These are phyloP conservation scores for Phenganax subtilis DNA, from an alignment of 92 coral and sea anemone species.

Conservation along the genomic window DNA sequence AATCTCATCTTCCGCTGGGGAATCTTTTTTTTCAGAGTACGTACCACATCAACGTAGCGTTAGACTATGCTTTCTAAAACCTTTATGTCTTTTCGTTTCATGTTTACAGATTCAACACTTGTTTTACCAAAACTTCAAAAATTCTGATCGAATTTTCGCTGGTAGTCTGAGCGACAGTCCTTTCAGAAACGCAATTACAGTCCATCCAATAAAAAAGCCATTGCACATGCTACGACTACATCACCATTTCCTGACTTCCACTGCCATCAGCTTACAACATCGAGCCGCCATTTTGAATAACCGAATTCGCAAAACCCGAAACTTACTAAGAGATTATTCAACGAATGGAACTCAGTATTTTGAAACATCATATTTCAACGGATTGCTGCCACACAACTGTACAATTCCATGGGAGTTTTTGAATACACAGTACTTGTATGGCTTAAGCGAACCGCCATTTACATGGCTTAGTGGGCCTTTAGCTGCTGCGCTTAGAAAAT, in stretches of 20 bases:
- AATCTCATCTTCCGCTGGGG: no score
- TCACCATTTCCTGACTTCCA: slow-evolving; percentile 67
- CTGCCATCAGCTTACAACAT: slow-evolving; percentile 69
- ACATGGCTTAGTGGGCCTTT: slow-evolving; percentile 91
- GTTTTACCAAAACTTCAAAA: slow-evolving; percentile 85
- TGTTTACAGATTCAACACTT: slow-evolving; percentile 70
- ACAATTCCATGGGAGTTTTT: slow-evolving; percentile 25
- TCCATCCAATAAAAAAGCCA: slow-evolving; percentile 85
- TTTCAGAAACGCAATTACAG: slow-evolving; percentile 87
- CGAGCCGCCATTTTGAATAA: slow-evolving; percentile 58
- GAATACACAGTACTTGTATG: slow-evolving; percentile 8
- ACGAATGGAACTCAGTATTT: not conserved
- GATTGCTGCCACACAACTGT: slow-evolving; percentile 22
- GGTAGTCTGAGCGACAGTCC: slow-evolving; percentile 80
- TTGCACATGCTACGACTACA: slow-evolving; percentile 81
- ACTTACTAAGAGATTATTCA: not conserved
- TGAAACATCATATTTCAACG: slow-evolving; percentile 15
- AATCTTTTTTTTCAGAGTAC: no score
- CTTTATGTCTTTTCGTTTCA: not conserved
- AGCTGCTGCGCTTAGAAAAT: slow-evolving; percentile 67
- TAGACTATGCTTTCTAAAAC: not conserved
- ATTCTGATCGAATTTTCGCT: slow-evolving; percentile 57
- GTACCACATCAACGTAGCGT: not conserved
- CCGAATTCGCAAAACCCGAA: not conserved
- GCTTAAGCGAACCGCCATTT: slow-evolving; percentile 52